Evolutionary conservation across 2,888 invertebrate species (phyloP).

Genomic region (Drosophila diplacantha): DNA sequence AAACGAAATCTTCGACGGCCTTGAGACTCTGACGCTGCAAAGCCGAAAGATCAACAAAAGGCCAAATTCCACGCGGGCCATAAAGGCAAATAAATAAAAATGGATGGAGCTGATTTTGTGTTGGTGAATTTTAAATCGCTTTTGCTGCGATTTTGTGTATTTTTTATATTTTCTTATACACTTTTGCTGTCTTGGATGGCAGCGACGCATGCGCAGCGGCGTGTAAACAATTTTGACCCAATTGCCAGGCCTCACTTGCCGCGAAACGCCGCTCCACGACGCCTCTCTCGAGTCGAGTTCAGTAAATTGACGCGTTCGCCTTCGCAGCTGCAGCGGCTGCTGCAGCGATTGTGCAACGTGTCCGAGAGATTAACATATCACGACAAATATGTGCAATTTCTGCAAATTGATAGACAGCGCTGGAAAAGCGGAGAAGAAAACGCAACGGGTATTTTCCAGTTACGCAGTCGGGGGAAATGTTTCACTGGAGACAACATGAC

Average conservation of each 20-base stretch:
- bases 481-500: not conserved
- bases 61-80: conserved; percentile 20
- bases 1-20: conserved; percentile 37
- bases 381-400: conserved; percentile 19
- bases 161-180: not conserved
- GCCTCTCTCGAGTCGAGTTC: not conserved
- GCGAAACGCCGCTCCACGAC: conserved; percentile 10
- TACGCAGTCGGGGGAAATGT: conserved; percentile 14
- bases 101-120: conserved; percentile 16
- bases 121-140: conserved; percentile 25
- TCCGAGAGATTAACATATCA: conserved; percentile 20
- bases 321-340: conserved; percentile 20
- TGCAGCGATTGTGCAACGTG: conserved; percentile 28
- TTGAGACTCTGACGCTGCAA: conserved; percentile 28
- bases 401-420: conserved; percentile 13
- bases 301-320: conserved; percentile 32
- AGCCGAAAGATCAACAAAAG: conserved; percentile 31
- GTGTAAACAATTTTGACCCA: conserved; percentile 56
- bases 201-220: conserved; percentile 40
- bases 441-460: conserved; percentile 12
- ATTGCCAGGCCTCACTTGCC: conserved; percentile 51
- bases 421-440: not conserved
- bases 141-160: conserved; percentile 6
- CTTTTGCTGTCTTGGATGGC: conserved; percentile 10
- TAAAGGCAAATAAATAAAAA: conserved; percentile 26